Conservation (phyloP, 92 coral and sea anemone genomes). For the Galaxea fascicularis region DNA sequence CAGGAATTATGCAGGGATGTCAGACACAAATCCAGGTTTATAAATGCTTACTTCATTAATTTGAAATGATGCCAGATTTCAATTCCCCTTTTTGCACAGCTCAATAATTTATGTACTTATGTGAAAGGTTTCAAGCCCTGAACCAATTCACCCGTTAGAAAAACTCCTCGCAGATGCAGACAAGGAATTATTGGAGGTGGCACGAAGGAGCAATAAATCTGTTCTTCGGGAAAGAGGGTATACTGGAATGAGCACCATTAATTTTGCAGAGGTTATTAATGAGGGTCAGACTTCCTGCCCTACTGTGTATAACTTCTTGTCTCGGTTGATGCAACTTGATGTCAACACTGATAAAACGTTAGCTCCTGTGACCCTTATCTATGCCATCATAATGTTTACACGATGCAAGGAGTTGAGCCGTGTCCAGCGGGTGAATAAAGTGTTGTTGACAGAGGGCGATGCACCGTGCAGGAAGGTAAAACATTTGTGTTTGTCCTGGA, state of each 20-base stretch:
- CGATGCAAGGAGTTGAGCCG: conserved; percentile 42
- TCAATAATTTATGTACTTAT: neutral
- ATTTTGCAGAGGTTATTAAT: conserved; percentile 39
- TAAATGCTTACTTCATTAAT: neutral
- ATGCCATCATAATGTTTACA: conserved; percentile 42
- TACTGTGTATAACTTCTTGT: conserved; percentile 31
- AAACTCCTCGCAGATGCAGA: conserved; percentile 22
- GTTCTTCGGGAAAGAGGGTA: conserved; percentile 41
- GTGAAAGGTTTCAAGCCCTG: conserved; percentile 13
- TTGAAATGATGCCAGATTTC: no score
- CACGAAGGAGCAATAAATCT: conserved; percentile 42
- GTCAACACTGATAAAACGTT: conserved; percentile 32
- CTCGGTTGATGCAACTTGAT: conserved; percentile 26
- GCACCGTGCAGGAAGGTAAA: conserved; percentile 50
- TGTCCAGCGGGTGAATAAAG: conserved; percentile 29
- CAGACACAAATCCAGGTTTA: neutral
- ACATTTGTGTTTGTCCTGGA: conserved; percentile 59
- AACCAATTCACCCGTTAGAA: conserved; percentile 4
- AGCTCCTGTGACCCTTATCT: conserved; percentile 38
- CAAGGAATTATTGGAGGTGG: conserved; percentile 42
- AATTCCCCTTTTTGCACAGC: no score
- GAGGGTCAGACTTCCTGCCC: conserved; percentile 45
- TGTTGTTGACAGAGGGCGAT: conserved; percentile 43
- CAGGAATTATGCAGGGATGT: no score
- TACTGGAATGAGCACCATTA: conserved; percentile 37